phyloP scores from a whole-genome alignment of 2,113 vertebrate species.

The Onychostoma macrolepis region DNA sequence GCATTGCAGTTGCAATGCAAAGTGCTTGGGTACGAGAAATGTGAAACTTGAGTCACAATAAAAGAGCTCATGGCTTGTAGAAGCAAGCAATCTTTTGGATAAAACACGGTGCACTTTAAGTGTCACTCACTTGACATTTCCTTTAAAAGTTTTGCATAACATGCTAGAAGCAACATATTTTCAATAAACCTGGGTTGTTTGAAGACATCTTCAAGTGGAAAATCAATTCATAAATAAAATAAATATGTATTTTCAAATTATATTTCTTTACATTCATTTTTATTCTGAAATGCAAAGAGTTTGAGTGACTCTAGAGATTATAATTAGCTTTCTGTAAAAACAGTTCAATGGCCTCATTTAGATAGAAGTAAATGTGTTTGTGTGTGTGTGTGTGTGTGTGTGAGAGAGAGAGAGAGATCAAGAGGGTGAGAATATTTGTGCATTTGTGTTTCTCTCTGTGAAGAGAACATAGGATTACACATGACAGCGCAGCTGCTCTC shows the following conservation, averaged over 20 bases:
- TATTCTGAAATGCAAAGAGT: neutral
- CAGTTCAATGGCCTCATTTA: neutral
- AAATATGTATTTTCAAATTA: neutral
- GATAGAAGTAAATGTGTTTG: neutral
- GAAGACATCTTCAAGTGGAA: neutral
- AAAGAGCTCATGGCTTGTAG: neutral
- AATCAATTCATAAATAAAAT: neutral
- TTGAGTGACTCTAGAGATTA: neutral
- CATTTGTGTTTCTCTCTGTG: slow-evolving; percentile 3
- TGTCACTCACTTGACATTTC: neutral
- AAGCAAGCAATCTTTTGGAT: neutral
- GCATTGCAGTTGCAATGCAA: neutral
- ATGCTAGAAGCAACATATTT: neutral
- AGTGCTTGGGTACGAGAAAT: neutral
- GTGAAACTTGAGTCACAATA: neutral
- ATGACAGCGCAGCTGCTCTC: slow-evolving; percentile 27
- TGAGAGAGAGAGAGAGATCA: neutral
- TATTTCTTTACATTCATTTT: neutral
- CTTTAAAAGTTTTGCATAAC: neutral
- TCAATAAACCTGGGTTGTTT: neutral
- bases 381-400: neutral
- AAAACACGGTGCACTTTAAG: neutral
- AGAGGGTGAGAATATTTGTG: neutral
- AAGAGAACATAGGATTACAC: slow-evolving; percentile 33
- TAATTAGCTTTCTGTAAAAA: neutral